These are phyloP conservation scores for Hexactinellida sp. DNA, from an alignment of 37 sponge, comb jelly and placozoan species.

Conservation along the genomic window DNA sequence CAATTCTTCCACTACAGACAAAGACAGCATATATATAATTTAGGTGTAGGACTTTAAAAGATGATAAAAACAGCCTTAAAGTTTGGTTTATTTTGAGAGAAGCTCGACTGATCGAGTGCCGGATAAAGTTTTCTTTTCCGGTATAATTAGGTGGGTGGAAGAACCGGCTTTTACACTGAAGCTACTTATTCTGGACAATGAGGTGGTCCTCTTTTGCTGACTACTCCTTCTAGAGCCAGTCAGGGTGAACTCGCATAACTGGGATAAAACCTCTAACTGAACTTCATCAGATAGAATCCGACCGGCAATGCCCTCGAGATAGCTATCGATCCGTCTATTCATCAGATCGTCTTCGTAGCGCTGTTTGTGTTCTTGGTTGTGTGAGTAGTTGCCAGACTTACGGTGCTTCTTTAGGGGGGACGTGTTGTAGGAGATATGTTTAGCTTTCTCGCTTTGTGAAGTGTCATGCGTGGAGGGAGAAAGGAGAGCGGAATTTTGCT, in stretches of 20 bases:
- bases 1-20: background rate
- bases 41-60: background rate
- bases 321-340: background rate
- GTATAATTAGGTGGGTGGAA: background rate
- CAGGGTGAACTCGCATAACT: background rate
- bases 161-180: constrained; percentile 14
- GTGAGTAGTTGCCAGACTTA: background rate
- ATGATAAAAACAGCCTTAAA: background rate
- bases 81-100: background rate
- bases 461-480: background rate
- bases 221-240: background rate
- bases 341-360: background rate
- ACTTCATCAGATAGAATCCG: background rate
- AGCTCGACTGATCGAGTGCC: background rate
- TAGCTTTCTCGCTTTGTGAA: background rate
- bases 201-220: background rate
- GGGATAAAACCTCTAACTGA: background rate
- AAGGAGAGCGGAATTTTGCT: background rate
- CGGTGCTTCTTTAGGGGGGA: background rate
- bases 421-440: background rate
- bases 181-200: background rate
- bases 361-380: background rate
- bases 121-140: background rate
- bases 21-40: background rate
- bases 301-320: background rate